Evolutionary conservation across 2,888 invertebrate species (phyloP), one percentile per base, ranked within the genome.

Genomic region (Tineola bisselliella): DNA sequence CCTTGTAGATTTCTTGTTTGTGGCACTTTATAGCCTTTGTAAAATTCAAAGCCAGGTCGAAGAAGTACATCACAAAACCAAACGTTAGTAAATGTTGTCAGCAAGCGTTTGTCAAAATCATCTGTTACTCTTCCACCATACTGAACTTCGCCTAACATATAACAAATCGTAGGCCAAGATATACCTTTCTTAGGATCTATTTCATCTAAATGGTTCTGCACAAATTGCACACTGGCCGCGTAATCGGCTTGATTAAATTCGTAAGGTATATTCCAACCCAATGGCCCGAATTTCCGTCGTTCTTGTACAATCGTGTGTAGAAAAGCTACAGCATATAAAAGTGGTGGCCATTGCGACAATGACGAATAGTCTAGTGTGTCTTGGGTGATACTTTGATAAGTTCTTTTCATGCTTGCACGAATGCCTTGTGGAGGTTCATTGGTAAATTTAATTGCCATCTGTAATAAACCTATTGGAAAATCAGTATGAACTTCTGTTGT

Each of bases 211-310:
- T 98, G 98, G 77, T 98, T 98, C 77, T 98, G 98, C 63, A 98
- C 90, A 75, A 98, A 98, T 77, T 97, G 97, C 0, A 98, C 94
- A 63, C 97, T 94, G 1, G 98, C 96, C 1, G 95, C 94, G 73
- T 97, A 97, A 77, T 98, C 98, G 0, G 98, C 95, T 84, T 98
- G 97, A 83, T 96, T 96, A 76, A 98, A 98, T 79, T 98, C 98
- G 70, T 98, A 98, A 0, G 97, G 96, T 65, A 98, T 89, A 75
- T 98, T 98, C 98, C 98, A 98, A 8, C 98, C 98, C 12, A 98
- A 89, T 0, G 98, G 96, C 0, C 98, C 98, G 74, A 97, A 98
- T 82, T 98, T 98, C 65, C 98, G 88, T 64, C 98, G 88, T 77
- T 98, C 98, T 81, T 98, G 97, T 0, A 98, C 93, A 30, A 98